Conservation (phyloP, 1,140 invertebrate genomes). For the Drosophila leontia region DNA sequence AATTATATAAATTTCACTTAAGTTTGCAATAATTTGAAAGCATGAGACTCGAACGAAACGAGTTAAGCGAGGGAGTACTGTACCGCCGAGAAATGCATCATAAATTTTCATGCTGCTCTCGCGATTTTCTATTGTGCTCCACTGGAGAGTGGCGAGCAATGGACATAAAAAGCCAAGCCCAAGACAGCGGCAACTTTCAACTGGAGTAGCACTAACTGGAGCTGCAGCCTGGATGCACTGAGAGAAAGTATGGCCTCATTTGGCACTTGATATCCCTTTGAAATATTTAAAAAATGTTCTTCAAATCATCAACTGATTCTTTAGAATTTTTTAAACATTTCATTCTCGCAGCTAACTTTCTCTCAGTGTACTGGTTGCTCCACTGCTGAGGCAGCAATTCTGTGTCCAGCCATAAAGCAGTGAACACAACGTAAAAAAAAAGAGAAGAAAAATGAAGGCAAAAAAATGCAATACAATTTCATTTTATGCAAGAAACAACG, state of each 20-base stretch:
- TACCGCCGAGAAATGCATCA: slow-evolving; percentile 64
- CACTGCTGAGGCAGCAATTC: slow-evolving; percentile 66
- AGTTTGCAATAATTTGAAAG: slow-evolving; percentile 65
- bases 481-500: slow-evolving; percentile 80
- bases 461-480: slow-evolving; percentile 79
- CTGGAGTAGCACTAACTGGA: slow-evolving; percentile 48
- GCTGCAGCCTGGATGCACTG: slow-evolving; percentile 23
- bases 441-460: slow-evolving; percentile 1
- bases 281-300: too few species aligned
- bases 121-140: slow-evolving; percentile 78
- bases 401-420: slow-evolving; percentile 78
- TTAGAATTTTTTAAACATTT: neutral
- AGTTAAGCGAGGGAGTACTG: slow-evolving; percentile 50
- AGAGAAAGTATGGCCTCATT: neutral
- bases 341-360: neutral
- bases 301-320: neutral
- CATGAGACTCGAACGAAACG: slow-evolving; percentile 41
- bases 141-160: slow-evolving; percentile 29
- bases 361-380: slow-evolving; percentile 18
- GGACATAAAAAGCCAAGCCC: slow-evolving; percentile 69
- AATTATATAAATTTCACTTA: slow-evolving; percentile 77
- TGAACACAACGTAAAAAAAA: slow-evolving; percentile 22
- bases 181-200: slow-evolving; percentile 64
- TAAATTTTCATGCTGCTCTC: slow-evolving; percentile 80
- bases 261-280: too few species aligned